These are phyloP conservation scores for Cataglyphis livida DNA, from an alignment of 2,888 invertebrate genomes.

Conservation along the genomic window DNA sequence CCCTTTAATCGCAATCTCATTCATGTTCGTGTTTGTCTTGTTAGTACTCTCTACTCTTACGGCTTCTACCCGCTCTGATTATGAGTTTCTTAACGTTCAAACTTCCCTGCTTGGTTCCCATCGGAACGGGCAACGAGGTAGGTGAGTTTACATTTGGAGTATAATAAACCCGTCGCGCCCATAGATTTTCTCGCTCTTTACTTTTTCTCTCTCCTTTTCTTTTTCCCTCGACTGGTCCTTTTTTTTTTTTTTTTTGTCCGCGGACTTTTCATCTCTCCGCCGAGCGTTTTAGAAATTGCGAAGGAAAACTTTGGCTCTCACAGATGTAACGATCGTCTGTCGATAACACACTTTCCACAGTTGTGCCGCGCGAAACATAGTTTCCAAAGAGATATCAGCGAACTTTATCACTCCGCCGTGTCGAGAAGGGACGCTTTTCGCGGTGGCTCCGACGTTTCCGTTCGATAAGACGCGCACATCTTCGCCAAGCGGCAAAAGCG, in stretches of 20 bases:
- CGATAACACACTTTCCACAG: slow-evolving; percentile 41
- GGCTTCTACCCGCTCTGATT: slow-evolving; percentile 69
- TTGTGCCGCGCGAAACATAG: slow-evolving; percentile 38
- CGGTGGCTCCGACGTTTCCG: slow-evolving; percentile 40
- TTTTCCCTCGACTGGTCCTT: not conserved
- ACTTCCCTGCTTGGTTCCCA: slow-evolving; percentile 60
- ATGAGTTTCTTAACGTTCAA: slow-evolving; percentile 77
- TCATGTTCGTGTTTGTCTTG: slow-evolving; percentile 72
- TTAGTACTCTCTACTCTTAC: slow-evolving; percentile 64
- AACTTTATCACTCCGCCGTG: slow-evolving; percentile 53
- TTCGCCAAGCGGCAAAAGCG: not conserved
- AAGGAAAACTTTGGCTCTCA: slow-evolving; percentile 53
- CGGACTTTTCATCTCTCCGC: slow-evolving; percentile 15
- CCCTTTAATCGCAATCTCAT: slow-evolving; percentile 72
- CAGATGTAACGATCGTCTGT: slow-evolving; percentile 50
- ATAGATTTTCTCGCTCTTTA: slow-evolving; percentile 12
- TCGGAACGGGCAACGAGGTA: slow-evolving; percentile 19
- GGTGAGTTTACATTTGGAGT: slow-evolving; percentile 67
- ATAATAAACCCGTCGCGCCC: slow-evolving; percentile 73
- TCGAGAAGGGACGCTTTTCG: slow-evolving; percentile 38
- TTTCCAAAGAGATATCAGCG: slow-evolving; percentile 52
- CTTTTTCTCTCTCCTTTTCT: not conserved
- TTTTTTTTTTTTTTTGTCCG: not conserved
- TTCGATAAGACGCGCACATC: slow-evolving; percentile 37
- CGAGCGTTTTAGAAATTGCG: slow-evolving; percentile 46